phyloP scores from a whole-genome alignment of 2,113 vertebrate genomes.

The Ammodytes marinus region DNA sequence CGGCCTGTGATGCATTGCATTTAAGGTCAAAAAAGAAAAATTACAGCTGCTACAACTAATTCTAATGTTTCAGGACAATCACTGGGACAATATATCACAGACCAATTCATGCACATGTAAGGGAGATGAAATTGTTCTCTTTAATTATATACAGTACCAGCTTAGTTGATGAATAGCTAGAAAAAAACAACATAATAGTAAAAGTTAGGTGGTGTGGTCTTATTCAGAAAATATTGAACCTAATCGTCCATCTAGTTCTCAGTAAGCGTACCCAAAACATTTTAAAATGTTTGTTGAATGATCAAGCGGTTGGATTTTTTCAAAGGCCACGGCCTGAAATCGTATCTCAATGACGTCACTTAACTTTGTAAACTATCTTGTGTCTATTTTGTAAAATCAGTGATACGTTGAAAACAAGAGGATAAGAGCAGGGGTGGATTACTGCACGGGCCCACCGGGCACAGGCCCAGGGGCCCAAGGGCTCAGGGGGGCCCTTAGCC shows the following conservation, averaged over 20 bases:
- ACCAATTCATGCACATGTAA: neutral
- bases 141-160: too few relatives aligned
- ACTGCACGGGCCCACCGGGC: too few relatives aligned
- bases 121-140: neutral
- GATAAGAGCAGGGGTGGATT: too few relatives aligned
- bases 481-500: too few relatives aligned
- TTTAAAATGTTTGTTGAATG: neutral
- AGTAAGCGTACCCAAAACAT: neutral
- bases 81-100: conserved; percentile 7
- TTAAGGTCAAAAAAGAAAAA: conserved; percentile 23
- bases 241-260: neutral
- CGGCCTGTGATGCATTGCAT: conserved; percentile 13
- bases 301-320: neutral
- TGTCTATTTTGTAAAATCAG: conserved; percentile 17
- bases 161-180: too few relatives aligned
- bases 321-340: neutral
- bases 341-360: neutral
- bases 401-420: conserved; percentile 26
- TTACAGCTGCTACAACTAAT: neutral
- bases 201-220: neutral
- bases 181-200: neutral
- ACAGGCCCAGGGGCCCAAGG: too few relatives aligned
- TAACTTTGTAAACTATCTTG: conserved; percentile 3
- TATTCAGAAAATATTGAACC: neutral
- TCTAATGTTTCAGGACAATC: conserved; percentile 1